Conservation (phyloP, 2,113 vertebrate species). For the Alligator mississippiensis region DNA sequence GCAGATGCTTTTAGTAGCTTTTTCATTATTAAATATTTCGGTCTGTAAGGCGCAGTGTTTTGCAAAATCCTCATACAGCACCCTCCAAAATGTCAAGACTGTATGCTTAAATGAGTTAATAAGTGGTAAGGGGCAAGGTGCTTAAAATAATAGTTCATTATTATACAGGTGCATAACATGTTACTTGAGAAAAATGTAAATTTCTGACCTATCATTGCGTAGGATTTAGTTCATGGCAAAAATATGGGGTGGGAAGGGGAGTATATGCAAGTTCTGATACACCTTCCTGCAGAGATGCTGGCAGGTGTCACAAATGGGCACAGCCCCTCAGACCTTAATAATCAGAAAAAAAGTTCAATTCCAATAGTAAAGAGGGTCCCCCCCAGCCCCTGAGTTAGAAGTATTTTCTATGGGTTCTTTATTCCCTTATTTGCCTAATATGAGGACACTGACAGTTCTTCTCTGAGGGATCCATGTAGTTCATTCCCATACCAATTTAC, state of each 20-base stretch:
- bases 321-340: background rate
- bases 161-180: background rate
- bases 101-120: background rate
- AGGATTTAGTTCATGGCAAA: background rate
- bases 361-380: too few species aligned
- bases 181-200: background rate
- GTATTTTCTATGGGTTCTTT: background rate
- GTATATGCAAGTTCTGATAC: slow-evolving; percentile 22
- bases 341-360: background rate
- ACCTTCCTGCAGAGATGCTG: background rate
- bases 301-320: background rate
- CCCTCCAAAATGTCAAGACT: background rate
- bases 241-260: background rate
- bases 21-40: background rate
- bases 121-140: fast-evolving
- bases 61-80: background rate
- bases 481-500: background rate
- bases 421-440: slow-evolving; percentile 22
- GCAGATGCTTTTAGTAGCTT: background rate
- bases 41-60: background rate
- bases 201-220: background rate
- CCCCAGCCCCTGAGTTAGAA: background rate
- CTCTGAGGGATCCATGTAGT: slow-evolving; percentile 2
- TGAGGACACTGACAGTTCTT: slow-evolving; percentile 27
- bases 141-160: background rate